Evolutionary conservation across 2,113 vertebrate species (phyloP), one percentile per base, ranked within the genome.

Genomic region (Boulengeromyrus knoepffleri): DNA sequence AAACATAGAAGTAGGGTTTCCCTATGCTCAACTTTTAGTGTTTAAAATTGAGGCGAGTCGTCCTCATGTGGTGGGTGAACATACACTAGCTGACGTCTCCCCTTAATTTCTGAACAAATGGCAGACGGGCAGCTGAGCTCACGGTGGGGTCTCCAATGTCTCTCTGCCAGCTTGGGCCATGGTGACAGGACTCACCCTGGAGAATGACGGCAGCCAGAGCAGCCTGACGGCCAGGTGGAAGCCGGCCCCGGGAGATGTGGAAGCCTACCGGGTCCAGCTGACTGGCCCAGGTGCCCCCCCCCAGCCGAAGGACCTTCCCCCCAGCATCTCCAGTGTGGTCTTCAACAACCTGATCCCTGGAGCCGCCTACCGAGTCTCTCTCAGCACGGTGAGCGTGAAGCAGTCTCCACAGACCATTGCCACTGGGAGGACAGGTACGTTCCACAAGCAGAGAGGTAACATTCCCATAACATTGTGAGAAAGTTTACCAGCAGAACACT

Each of bases 201-300:
- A 92, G 89, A 94, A 90, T 1, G 95, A 95, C 77, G 93, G 92
- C 92, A 96, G 95, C 15, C 89, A 91, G 21, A 93, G 95, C 31
- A 49, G 93, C 91, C 90, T 99, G 66, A 92, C 90, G 93, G 96
- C 97, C 91, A 96, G 94, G 3, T 99, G 98, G 99, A 95, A 94
- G 94, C 95, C 36, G 90, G 96, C 98, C 50, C 87, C 66, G 4
- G 98, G 98, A 42, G 95, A 96, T 83, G 90, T 97, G 70, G 95
- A 98, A 87, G 92, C 88, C 62, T 96, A 98, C 88, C 92, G 94
- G 13, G 88, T 98, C 56, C 93, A 89, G 3, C 91, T 99, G 85
- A 95, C 93, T 91, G 91, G 95, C 91, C 94, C 95, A 89, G 94
- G 93, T 50, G 93, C 93, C 5, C 70, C 92, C 62, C 90, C 90